Base-by-base conservation (phyloP, 2,888 invertebrate species). In the Melieria crassipennis region DNA sequence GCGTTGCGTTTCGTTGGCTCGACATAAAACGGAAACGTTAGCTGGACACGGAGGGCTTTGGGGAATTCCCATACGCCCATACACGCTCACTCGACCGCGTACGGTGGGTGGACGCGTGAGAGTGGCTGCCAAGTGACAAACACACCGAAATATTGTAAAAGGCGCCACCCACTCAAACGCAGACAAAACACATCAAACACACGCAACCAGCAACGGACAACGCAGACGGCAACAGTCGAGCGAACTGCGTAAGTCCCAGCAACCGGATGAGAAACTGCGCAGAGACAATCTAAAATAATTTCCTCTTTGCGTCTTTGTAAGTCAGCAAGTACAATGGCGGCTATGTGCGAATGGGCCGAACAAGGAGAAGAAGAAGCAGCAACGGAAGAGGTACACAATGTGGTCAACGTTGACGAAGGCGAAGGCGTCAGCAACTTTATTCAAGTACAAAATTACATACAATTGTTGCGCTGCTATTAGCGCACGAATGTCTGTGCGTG, bases 271-370 rank as follows among this genome's bases (percentile, higher is more conserved):
- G 61, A 61, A 62, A 62, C 55, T 55, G 61, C 60, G 46, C 52
- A 55, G 42, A 69, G 62, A 61, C 68, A 69, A 69, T 56, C 61
- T 55, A 62, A 69, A 69, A 66, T 67, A 55, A 66, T 71, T 71
- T 71, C 62, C 64, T 60, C 50, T 52, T 64, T 63, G 42, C 50
- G 16, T 62, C 45, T 46, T 58, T 63, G 61, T 46, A 47, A 55
- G 46, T 71, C 66, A 62, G 48, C 47, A 13, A 30, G 30, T 30
- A 30, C 30, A 30, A 30, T 30, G 30, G 30, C 30, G 30, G 30
- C 30, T 3, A 30, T 30, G 30, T 30, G 30, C 30, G 30, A 30
- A 2, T 30, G 30, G 30, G 30, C 30, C 30, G 3, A 30, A 30
- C 30, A 30, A 30, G 30, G 2, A 2, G 30, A 30, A 30, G 30